Base-by-base conservation (phyloP, 1,140 invertebrate genomes). In the Stenopsyche tienmushanensis region DNA sequence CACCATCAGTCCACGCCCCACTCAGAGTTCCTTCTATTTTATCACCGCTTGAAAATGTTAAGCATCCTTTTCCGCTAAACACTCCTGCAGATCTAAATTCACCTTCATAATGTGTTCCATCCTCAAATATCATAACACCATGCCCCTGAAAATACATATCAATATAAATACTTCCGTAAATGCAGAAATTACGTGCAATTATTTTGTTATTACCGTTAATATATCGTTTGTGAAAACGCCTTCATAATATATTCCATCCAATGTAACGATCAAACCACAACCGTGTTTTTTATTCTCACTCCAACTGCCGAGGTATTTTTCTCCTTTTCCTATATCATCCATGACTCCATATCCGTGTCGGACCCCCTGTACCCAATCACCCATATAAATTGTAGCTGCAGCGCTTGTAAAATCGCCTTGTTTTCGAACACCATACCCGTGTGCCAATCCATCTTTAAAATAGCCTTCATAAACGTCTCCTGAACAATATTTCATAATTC, bases 161-260 rank as follows among this genome's bases (percentile, higher is more conserved):
- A 24, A 20, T 50, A 50, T 50, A 3, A 3, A 50, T 50, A 3
- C 44, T 45, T 45, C 44, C n/a, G n/a, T n/a, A n/a, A n/a, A n/a
- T n/a, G n/a, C n/a, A n/a, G n/a, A n/a, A n/a, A n/a, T n/a, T n/a
- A n/a, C n/a, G n/a, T n/a, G n/a, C n/a, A n/a, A n/a, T n/a, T n/a
- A n/a, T n/a, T n/a, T n/a, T n/a, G 66, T 34, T 64, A 79, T 82
- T 81, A 91, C 89, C 71, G 83, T 86, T 25, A 95, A 77, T 69
- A 90, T 84, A 74, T 91, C 88, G 71, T 89, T 86, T 57, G 84
- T 83, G 74, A 94, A 96, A 57, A 84, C 84, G 21, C 93, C 93
- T 80, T 94, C 92, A 72, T 93, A 94, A 78, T 96, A 95, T 78
- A 93, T 89, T 0, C 92, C 92, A 79, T 94, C 91, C 54, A 93